phyloP scores from a whole-genome alignment of 2,888 invertebrate genomes.

The Odontocerum albicorne region DNA sequence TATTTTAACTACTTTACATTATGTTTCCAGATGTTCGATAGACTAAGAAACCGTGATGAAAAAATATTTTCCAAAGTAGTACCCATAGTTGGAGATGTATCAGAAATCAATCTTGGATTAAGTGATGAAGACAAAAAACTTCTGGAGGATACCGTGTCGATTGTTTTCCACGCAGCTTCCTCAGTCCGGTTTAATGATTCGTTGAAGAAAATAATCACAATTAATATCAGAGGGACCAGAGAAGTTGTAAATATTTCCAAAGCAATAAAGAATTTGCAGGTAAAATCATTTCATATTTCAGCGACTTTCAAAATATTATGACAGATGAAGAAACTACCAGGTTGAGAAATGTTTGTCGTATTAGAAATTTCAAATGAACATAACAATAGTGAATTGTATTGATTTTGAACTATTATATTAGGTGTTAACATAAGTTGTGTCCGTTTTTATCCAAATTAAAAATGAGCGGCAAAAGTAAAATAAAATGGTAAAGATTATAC shows the following conservation, averaged over 20 bases:
- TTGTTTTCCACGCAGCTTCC: constrained; percentile 37
- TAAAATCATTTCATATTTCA: no score
- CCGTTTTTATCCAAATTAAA: no score
- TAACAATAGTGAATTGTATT: no score
- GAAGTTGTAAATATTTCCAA: constrained; percentile 34
- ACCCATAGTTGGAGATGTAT: constrained; percentile 34
- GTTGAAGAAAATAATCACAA: constrained; percentile 30
- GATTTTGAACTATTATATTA: no score
- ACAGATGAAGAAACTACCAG: no score
- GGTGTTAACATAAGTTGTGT: no score
- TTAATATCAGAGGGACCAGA: constrained; percentile 37
- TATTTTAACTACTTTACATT: background rate
- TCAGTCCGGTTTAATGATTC: constrained; percentile 37
- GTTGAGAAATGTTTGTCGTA: no score
- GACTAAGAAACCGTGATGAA: constrained; percentile 28
- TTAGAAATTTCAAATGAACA: no score
- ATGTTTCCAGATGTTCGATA: constrained; percentile 26
- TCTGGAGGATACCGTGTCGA: constrained; percentile 31
- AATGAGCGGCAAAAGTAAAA: no score
- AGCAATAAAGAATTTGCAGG: constrained; percentile 35
- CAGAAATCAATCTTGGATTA: constrained; percentile 30
- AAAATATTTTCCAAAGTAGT: constrained; percentile 33
- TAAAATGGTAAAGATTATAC: no score
- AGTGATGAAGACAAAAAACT: constrained; percentile 28
- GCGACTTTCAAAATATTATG: no score